phyloP scores from a whole-genome alignment of 2,113 vertebrate genomes.

The Narcine bancroftii region DNA sequence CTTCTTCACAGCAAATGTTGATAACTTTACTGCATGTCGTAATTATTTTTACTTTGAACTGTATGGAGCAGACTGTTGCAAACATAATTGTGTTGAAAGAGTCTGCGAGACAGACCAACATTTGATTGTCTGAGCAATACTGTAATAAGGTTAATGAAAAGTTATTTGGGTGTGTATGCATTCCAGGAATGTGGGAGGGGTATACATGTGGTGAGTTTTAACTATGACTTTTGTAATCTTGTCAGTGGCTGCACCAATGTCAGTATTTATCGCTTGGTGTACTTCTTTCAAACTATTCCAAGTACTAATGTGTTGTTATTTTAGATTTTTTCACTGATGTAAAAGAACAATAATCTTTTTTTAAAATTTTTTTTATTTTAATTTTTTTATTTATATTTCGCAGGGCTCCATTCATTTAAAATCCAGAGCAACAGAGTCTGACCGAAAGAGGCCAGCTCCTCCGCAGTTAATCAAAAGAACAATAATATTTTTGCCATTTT shows the following conservation, averaged over 20 bases:
- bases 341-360: not conserved
- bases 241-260: not conserved
- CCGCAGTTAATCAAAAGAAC: too few species aligned
- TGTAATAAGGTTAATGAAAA: conserved; percentile 31
- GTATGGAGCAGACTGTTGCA: not conserved
- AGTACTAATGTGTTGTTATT: not conserved
- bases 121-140: conserved; percentile 32
- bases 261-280: not conserved
- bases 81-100: conserved; percentile 1
- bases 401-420: too few species aligned
- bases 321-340: not conserved
- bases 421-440: too few species aligned
- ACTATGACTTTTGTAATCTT: not conserved
- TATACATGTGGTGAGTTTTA: not conserved
- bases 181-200: conserved; percentile 15
- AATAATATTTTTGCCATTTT: not conserved
- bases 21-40: not conserved
- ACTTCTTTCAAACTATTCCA: not conserved
- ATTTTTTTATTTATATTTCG: too few species aligned
- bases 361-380: too few species aligned
- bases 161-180: not conserved
- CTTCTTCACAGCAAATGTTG: not conserved
- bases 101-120: conserved; percentile 2
- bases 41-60: not conserved
- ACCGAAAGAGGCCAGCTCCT: too few species aligned